Conservation (phyloP, 2,113 vertebrate species). For the Rhabdomys dilectus region DNA sequence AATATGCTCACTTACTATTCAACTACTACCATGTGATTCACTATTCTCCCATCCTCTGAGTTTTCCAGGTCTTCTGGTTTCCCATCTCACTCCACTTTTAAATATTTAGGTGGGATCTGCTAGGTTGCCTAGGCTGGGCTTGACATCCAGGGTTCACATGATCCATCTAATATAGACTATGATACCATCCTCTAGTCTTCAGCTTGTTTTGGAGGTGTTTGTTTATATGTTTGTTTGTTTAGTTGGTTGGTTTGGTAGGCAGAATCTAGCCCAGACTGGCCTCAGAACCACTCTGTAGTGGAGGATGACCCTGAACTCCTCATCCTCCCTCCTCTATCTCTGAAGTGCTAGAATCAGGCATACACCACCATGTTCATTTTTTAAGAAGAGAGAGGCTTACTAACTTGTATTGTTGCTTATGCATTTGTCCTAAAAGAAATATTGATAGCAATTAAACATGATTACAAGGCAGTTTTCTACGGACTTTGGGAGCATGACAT, state of each 20-base stretch:
- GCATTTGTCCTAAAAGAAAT: neutral
- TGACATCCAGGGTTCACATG: neutral
- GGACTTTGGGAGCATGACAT: neutral
- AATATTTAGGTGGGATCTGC: neutral
- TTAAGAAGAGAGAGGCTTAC: neutral
- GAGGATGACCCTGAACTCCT: neutral
- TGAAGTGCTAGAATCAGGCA: neutral
- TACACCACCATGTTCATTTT: neutral
- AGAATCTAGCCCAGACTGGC: neutral
- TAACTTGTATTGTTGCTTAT: neutral
- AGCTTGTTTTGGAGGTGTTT: neutral
- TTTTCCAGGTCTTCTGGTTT: neutral
- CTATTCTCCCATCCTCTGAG: neutral
- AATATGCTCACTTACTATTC: neutral
- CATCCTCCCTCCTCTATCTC: neutral
- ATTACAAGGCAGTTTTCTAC: neutral
- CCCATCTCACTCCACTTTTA: neutral
- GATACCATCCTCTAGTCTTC: neutral
- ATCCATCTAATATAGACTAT: neutral
- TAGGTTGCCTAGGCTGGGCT: neutral
- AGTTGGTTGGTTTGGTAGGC: neutral
- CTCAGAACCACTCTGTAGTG: neutral
- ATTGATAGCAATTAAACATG: neutral
- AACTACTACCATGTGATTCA: neutral
- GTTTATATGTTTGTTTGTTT: neutral